Base-by-base conservation (phyloP, 2,797 vertebrate species). In the Fringilla coelebs region DNA sequence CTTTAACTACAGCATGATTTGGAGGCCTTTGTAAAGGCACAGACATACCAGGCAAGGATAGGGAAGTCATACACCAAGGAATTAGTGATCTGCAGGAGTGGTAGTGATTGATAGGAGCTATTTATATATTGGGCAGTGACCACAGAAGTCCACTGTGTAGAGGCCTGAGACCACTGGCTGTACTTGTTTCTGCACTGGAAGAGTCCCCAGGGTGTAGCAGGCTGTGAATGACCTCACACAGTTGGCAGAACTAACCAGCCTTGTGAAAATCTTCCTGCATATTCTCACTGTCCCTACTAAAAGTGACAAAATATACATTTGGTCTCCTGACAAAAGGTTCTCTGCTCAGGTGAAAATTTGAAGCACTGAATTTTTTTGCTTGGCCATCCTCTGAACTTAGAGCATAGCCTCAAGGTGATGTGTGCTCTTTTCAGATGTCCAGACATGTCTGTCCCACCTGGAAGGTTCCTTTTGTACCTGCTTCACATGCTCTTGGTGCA, bases 1-100 rank as follows among this genome's bases (percentile, higher is more conserved):
- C 49, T 62, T 43, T 20, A 49, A 13, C 29, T 60, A 6, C 24
- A 41, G 2, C 0, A 0, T 76, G 43, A 57, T 38, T 54, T 40
- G n/a, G 25, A 66, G n/a, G 34, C 36, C 32, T 76, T 14, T 32
- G 5, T 38, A 74, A 74, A 74, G 29, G 61, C 34, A 72, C 31
- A 29, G 67, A 25, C 74, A 36, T 9, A 18, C 14, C 29, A 79
- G 18, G 40, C 28, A 34, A 52, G 32, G 40, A 58, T 41, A 46
- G 15, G 26, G 25, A 48, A 60, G n/a, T 41, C 0, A 0, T 49
- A n/a, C 4, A 4, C 49, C 16, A 41, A 21, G 29, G 62, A 61
- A 31, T 31, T 41, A 49, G 49, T 28, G 76, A 34, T 45, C 58
- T 1, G 0, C 58, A 49, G 38, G 34, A 49, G 32, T 46, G 32